A percentile compares a stretch with the other conserved stretches of the same genome.
Evolutionary conservation across 2,888 invertebrate genomes (phyloP).

Genomic region (Plebejus argus): DNA sequence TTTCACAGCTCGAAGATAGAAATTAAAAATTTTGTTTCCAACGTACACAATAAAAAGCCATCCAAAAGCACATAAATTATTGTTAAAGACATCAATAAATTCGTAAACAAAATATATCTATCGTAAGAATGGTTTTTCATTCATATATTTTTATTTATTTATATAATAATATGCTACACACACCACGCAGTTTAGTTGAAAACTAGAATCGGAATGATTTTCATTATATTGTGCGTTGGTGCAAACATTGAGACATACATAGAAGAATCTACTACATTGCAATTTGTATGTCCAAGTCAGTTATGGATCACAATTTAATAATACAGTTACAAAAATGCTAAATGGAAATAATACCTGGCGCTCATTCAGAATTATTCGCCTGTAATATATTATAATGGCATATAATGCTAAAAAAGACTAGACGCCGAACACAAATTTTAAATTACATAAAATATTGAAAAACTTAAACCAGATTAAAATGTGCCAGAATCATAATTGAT

Average conservation of each 20-base stretch:
- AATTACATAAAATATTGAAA: no score
- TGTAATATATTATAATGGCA: no score
- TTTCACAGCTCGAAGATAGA: not conserved
- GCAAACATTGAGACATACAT: not conserved
- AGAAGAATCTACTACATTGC: not conserved
- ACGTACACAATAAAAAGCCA: not conserved
- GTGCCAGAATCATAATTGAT: no score
- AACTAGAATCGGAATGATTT: not conserved
- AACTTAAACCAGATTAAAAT: no score
- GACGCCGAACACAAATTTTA: no score
- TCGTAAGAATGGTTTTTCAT: not conserved
- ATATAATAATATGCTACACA: not conserved
- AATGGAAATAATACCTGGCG: not conserved
- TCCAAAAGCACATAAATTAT: constrained; percentile 5
- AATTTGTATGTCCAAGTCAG: not conserved
- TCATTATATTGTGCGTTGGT: not conserved
- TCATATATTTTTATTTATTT: not conserved
- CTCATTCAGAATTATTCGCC: no score
- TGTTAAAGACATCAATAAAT: not conserved
- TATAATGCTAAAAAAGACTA: no score
- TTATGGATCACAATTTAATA: not conserved
- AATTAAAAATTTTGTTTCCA: not conserved
- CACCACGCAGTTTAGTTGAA: not conserved
- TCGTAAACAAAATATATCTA: not conserved
- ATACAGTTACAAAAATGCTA: not conserved